phyloP scores from a whole-genome alignment of 53 echinoderm and acorn worm genomes.

The Crossaster papposus region DNA sequence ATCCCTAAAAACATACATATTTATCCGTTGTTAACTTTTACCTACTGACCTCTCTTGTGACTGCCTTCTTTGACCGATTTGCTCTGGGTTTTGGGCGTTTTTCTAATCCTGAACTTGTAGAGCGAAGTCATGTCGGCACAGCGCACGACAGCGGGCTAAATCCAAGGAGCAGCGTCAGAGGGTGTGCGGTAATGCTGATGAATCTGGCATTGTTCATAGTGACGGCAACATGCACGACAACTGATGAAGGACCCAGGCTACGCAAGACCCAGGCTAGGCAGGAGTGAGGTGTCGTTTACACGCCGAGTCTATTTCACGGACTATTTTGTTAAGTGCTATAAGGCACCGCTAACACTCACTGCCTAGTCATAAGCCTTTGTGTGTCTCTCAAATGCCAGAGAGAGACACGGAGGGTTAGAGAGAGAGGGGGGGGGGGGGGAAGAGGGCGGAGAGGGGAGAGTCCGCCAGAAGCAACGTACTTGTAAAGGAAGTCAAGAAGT shows the following conservation, averaged over 20 bases:
- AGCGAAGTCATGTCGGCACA: slow-evolving; percentile 60
- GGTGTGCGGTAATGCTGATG: slow-evolving; percentile 31
- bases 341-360: not conserved
- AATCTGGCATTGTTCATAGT: slow-evolving; percentile 55
- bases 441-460: not conserved
- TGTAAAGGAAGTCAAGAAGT: not conserved
- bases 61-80: slow-evolving; percentile 46
- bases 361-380: not conserved
- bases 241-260: not conserved
- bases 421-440: not conserved
- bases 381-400: not conserved
- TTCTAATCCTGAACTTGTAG: slow-evolving; percentile 65
- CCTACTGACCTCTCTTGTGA: slow-evolving; percentile 43
- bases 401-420: not conserved
- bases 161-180: slow-evolving; percentile 22
- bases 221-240: not conserved
- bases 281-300: not conserved
- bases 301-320: not conserved
- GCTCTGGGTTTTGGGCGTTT: slow-evolving; percentile 48
- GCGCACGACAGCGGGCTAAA: slow-evolving; percentile 28
- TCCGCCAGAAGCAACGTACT: not conserved
- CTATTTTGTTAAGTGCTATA: slow-evolving; percentile 29
- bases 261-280: not conserved
- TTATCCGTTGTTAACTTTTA: not conserved
- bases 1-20: not conserved